A percentile compares a stretch with the other conserved stretches of the same genome.
These are phyloP conservation scores for Thamnophis elegans DNA, from an alignment of 2,797 vertebrate species.

Conservation along the genomic window DNA sequence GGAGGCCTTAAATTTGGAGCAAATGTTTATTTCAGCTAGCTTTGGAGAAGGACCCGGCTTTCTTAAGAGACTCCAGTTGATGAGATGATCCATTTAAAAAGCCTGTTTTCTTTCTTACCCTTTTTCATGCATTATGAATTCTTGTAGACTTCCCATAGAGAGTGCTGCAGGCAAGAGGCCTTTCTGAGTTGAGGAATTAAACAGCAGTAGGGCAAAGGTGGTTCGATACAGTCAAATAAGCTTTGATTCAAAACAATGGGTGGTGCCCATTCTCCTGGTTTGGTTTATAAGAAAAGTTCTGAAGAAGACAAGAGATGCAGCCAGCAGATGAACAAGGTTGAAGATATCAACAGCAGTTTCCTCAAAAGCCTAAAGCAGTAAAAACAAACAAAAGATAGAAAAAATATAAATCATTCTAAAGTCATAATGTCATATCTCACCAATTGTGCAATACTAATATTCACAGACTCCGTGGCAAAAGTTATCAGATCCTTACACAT, in stretches of 20 bases:
- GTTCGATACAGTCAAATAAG: not conserved
- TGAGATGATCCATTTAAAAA: not conserved
- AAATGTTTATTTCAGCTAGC: conserved; percentile 11
- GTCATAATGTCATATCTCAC: not conserved
- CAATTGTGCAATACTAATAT: not conserved
- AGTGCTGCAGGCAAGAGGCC: not conserved
- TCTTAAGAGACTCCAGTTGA: not conserved
- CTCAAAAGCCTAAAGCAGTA: not conserved
- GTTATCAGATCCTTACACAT: not conserved
- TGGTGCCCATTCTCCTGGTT: not conserved
- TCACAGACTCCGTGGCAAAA: not conserved
- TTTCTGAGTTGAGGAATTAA: conserved; percentile 8
- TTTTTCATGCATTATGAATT: not conserved
- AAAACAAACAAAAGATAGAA: not conserved
- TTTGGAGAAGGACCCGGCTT: not conserved
- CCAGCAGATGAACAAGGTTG: not conserved
- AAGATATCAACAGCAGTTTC: not conserved
- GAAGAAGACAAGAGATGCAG: not conserved
- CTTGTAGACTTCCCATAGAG: not conserved
- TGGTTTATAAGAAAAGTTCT: not conserved
- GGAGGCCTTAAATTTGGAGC: not conserved
- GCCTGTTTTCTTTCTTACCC: not conserved
- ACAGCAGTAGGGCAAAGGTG: not conserved
- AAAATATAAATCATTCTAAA: not conserved
- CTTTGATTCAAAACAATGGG: not conserved